Evolutionary conservation across 37 sponge, comb jelly and placozoan genomes (phyloP).

Genomic region (Beroe forskalii): DNA sequence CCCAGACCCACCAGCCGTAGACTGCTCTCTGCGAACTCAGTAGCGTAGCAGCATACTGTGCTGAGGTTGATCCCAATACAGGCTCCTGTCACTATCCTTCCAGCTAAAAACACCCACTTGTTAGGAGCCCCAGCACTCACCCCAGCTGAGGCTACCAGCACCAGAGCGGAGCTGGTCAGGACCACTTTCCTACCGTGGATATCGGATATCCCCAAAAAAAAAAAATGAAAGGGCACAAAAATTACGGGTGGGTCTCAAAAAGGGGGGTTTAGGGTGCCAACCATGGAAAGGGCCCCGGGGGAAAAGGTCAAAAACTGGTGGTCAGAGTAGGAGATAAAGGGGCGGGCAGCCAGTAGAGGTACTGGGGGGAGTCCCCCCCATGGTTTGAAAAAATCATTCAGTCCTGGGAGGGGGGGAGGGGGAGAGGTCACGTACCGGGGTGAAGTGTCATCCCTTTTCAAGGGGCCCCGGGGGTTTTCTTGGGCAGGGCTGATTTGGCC

Average conservation of each 20-base stretch:
- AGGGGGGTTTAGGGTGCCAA: too few species aligned
- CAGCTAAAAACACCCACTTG: slow-evolving; percentile 24
- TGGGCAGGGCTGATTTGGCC: too few species aligned
- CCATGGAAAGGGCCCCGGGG: too few species aligned
- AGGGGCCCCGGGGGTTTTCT: too few species aligned
- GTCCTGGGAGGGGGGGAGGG: too few species aligned
- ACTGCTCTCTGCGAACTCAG: slow-evolving; percentile 2
- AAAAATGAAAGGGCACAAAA: not conserved
- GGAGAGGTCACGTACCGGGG: too few species aligned
- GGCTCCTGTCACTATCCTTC: slow-evolving; percentile 8
- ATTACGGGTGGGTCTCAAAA: not conserved
- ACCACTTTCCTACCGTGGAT: slow-evolving; percentile 4
- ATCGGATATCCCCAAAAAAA: not conserved
- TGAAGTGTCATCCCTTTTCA: too few species aligned
- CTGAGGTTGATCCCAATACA: slow-evolving; percentile 15
- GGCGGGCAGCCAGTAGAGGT: too few species aligned
- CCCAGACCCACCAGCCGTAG: not conserved
- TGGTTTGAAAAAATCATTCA: too few species aligned
- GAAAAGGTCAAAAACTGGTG: too few species aligned
- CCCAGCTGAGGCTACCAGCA: not conserved
- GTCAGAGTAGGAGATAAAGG: too few species aligned
- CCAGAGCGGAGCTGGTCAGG: not conserved
- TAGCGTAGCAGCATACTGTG: not conserved
- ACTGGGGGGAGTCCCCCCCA: too few species aligned
- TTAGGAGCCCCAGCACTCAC: not conserved